These are phyloP conservation scores for Paralvinella palmiformis DNA, from an alignment of 1,140 invertebrate genomes.

Conservation along the genomic window DNA sequence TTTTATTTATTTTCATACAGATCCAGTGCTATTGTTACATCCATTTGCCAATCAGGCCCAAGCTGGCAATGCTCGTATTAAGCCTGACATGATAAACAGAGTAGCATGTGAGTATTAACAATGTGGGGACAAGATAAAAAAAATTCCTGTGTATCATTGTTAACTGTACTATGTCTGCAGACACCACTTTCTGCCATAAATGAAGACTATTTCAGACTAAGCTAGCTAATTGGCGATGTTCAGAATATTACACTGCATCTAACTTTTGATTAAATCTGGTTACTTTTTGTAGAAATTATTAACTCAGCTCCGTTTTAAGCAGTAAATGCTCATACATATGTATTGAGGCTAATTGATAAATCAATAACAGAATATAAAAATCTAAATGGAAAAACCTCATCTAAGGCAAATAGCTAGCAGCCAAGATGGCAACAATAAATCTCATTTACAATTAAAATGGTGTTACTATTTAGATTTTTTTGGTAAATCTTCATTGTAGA, in stretches of 20 bases:
- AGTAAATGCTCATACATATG: too few species aligned
- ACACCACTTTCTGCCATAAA: background rate
- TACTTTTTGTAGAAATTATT: background rate
- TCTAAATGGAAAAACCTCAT: too few species aligned
- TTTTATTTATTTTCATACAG: slow-evolving; percentile 26
- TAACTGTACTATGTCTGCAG: background rate
- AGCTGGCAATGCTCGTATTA: slow-evolving; percentile 39
- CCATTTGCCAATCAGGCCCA: slow-evolving; percentile 42
- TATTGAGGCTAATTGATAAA: too few species aligned
- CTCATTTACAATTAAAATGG: background rate
- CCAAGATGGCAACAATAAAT: background rate
- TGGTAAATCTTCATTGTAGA: background rate
- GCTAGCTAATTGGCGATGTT: background rate
- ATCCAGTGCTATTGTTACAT: slow-evolving; percentile 38
- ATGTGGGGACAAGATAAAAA: background rate
- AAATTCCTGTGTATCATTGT: background rate
- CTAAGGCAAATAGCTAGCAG: background rate
- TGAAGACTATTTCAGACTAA: background rate
- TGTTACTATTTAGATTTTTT: background rate
- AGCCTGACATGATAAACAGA: slow-evolving; percentile 45
- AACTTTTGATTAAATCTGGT: background rate
- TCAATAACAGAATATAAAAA: too few species aligned
- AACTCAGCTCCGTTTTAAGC: too few species aligned
- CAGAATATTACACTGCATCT: background rate
- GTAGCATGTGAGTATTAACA: slow-evolving; percentile 37